These are phyloP conservation scores for Phaenicophaeus curvirostris DNA, from an alignment of 2,797 vertebrate species.

Conservation along the genomic window DNA sequence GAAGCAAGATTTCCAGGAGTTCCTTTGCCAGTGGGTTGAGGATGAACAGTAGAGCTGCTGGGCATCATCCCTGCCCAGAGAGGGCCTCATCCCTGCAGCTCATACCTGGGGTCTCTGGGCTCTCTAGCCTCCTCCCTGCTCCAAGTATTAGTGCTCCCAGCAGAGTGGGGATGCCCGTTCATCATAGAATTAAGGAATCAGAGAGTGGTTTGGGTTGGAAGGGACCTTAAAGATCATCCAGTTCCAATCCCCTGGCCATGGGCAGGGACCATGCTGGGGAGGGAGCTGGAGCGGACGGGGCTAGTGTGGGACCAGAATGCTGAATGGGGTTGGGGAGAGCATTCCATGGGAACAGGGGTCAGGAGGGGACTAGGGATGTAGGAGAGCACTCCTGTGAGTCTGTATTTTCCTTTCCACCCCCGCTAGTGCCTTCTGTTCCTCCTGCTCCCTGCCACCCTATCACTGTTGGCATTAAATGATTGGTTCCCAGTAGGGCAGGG, in stretches of 20 bases:
- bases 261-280: neutral
- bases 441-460: neutral
- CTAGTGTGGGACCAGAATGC: neutral
- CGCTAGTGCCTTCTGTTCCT: neutral
- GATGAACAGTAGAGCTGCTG: too few relatives aligned
- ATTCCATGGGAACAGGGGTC: neutral
- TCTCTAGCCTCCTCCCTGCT: neutral
- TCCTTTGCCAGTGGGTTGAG: neutral
- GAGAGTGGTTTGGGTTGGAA: too few relatives aligned
- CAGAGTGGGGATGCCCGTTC: neutral
- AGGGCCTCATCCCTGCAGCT: neutral
- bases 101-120: rapidly evolving
- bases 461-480: rapidly evolving
- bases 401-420: neutral
- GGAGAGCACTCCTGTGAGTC: neutral
- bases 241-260: too few relatives aligned
- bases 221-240: too few relatives aligned
- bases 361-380: neutral
- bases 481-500: neutral
- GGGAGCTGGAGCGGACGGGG: rapidly evolving
- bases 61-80: rapidly evolving
- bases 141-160: neutral
- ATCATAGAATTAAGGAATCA: neutral
- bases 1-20: neutral
- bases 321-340: neutral